Evolutionary conservation across 2,888 invertebrate species (phyloP).

Genomic region (Nysson spinosus): DNA sequence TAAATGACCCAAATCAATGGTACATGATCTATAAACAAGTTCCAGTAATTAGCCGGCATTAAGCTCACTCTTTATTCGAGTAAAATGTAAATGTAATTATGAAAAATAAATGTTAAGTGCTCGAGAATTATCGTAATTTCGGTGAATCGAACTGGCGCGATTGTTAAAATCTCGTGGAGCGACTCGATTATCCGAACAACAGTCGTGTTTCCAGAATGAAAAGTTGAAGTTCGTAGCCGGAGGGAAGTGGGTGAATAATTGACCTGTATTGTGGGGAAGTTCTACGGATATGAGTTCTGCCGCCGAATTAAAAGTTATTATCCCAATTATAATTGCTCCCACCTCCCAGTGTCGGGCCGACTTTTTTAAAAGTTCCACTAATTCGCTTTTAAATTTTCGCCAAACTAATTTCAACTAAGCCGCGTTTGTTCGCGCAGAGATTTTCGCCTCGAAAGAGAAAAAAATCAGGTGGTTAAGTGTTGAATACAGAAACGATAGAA

Average conservation of each 20-base stretch:
- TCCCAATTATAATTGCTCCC: slow-evolving; percentile 19
- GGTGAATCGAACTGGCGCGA: neutral
- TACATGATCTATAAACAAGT: too few species aligned
- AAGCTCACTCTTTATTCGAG: too few species aligned
- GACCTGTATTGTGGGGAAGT: slow-evolving; percentile 27
- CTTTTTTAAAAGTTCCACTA: neutral
- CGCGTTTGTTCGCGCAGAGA: too few species aligned
- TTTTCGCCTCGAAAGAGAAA: too few species aligned
- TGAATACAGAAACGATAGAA: too few species aligned
- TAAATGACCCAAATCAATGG: too few species aligned
- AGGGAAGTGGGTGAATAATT: slow-evolving; percentile 33
- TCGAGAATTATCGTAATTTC: slow-evolving; percentile 11
- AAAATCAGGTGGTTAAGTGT: too few species aligned
- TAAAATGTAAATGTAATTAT: neutral
- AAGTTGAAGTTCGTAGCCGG: slow-evolving; percentile 18
- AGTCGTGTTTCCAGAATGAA: slow-evolving; percentile 4
- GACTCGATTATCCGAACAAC: slow-evolving; percentile 7
- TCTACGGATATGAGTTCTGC: slow-evolving; percentile 18
- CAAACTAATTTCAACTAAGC: slow-evolving; percentile 2
- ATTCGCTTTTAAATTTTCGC: slow-evolving; percentile 1
- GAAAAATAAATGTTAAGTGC: neutral
- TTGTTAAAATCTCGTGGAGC: slow-evolving; percentile 30
- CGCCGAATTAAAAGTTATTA: slow-evolving; percentile 27
- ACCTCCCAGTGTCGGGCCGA: neutral
- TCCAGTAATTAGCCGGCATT: too few species aligned